phyloP scores from a whole-genome alignment of 1,140 invertebrate genomes.

The Ips typographus region DNA sequence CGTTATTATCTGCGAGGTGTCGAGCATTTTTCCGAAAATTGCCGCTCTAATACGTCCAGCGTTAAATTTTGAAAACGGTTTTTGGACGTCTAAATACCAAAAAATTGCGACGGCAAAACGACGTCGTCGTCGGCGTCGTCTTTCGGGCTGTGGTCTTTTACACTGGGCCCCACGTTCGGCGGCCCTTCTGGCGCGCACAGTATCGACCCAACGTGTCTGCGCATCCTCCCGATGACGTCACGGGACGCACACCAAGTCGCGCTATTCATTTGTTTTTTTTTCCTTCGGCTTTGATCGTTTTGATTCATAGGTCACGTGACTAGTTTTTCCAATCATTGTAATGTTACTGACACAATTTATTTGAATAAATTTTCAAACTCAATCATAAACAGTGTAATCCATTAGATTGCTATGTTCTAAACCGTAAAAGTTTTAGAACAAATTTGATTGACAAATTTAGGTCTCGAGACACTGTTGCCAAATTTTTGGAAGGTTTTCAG shows the following conservation, averaged over 20 bases:
- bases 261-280: background rate
- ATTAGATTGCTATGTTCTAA: too few relatives aligned
- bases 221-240: background rate
- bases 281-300: background rate
- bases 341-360: too few relatives aligned
- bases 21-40: conserved; percentile 7
- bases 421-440: too few relatives aligned
- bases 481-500: too few relatives aligned
- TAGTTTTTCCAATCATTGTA: too few relatives aligned
- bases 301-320: too few relatives aligned
- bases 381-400: too few relatives aligned
- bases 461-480: too few relatives aligned
- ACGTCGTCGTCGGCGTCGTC: background rate
- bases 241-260: background rate
- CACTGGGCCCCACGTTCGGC: background rate
- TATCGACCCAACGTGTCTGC: conserved; percentile 24
- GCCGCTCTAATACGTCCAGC: background rate
- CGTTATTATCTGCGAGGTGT: conserved; percentile 12
- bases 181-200: conserved; percentile 28
- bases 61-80: conserved; percentile 4
- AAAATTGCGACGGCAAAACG: background rate
- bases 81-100: conserved; percentile 7
- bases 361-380: too few relatives aligned
- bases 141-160: background rate
- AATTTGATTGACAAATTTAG: too few relatives aligned